A percentile compares a stretch with the other conserved stretches of the same genome.
Conservation (phyloP, 2,113 vertebrate species). For the Grus americana region DNA sequence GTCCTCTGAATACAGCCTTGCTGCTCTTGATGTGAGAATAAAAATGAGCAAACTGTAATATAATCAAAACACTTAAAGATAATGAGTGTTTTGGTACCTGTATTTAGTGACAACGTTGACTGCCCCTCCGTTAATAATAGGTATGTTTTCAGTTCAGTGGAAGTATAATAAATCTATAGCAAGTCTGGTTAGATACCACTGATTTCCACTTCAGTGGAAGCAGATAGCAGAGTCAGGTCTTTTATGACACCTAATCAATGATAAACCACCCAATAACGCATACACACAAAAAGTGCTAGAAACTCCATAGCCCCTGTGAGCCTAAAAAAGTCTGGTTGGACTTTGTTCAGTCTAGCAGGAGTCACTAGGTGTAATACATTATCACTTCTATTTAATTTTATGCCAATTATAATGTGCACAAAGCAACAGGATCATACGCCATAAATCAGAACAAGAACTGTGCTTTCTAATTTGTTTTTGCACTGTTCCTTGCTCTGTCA, state of each 20-base stretch:
- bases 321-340: background rate
- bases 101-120: background rate
- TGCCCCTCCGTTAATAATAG: background rate
- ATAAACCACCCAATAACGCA: background rate
- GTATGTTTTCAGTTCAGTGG: background rate
- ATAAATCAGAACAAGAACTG: background rate
- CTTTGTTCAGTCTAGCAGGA: background rate
- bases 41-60: background rate
- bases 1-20: background rate
- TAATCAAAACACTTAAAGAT: background rate
- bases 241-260: background rate
- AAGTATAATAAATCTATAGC: background rate
- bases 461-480: background rate
- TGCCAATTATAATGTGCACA: background rate
- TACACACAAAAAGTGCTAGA: background rate
- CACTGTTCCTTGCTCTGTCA: background rate
- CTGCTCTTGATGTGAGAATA: background rate
- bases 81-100: constrained; percentile 5
- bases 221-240: background rate
- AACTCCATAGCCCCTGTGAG: accelerated
- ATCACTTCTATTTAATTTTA: background rate
- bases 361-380: background rate
- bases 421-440: background rate
- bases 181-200: background rate
- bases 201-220: background rate